phyloP scores from a whole-genome alignment of 2,113 vertebrate genomes.

The Nesogale talazaci region DNA sequence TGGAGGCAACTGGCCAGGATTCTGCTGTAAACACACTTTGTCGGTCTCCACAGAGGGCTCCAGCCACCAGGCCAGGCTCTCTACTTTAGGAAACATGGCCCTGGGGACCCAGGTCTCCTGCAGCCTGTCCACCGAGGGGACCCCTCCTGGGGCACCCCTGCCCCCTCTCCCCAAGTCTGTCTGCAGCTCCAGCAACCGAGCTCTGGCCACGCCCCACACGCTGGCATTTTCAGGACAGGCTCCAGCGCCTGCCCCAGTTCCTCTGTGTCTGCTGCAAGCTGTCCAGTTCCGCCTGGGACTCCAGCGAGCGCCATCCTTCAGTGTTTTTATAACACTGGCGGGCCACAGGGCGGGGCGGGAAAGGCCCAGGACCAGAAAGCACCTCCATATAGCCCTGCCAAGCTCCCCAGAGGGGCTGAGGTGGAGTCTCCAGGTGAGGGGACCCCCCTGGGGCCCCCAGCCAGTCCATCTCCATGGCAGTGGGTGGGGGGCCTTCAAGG shows the following conservation, averaged over 20 bases:
- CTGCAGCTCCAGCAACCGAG: neutral
- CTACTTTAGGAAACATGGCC: neutral
- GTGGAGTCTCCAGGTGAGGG: fast-evolving
- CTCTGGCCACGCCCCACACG: neutral
- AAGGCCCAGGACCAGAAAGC: neutral
- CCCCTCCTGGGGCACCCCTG: neutral
- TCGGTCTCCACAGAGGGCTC: neutral
- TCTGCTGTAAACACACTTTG: neutral
- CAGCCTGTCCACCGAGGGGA: neutral
- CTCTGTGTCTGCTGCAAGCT: neutral
- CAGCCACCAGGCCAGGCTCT: too few species aligned
- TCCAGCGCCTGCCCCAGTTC: constrained; percentile 58
- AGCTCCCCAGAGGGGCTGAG: neutral
- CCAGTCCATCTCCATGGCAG: fast-evolving
- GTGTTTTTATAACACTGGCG: neutral
- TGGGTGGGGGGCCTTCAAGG: too few species aligned
- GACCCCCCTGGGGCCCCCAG: fast-evolving
- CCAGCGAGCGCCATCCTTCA: neutral
- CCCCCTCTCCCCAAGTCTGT: neutral
- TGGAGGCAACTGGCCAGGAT: neutral
- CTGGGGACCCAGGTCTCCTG: neutral
- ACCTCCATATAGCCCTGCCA: neutral
- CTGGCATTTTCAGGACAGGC: constrained; percentile 34
- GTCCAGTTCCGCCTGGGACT: neutral
- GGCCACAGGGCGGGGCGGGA: too few species aligned